phyloP scores from a whole-genome alignment of 2,888 invertebrate genomes.

The Cataglyphis livida region DNA sequence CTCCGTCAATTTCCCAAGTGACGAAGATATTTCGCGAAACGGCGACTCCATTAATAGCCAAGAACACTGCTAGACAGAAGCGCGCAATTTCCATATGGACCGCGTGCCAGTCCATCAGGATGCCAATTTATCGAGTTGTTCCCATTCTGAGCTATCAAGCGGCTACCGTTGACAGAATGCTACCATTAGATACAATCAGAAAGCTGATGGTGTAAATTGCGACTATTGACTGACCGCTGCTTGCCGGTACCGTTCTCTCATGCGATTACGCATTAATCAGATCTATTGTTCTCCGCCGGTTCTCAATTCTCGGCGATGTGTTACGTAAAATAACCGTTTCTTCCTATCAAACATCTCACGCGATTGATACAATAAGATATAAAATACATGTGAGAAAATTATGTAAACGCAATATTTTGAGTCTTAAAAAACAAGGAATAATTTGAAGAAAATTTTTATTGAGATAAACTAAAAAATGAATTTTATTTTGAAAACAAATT shows the following conservation, averaged over 20 bases:
- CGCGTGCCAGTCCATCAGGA: neutral
- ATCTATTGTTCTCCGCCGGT: slow-evolving; percentile 29
- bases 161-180: slow-evolving; percentile 32
- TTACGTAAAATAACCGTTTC: neutral
- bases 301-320: neutral
- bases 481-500: neutral
- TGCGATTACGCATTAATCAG: slow-evolving; percentile 42
- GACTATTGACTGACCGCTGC: slow-evolving; percentile 41
- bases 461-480: neutral
- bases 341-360: neutral
- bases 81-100: slow-evolving; percentile 25
- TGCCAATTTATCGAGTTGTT: slow-evolving; percentile 19
- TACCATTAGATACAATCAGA: slow-evolving; percentile 48
- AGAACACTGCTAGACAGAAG: neutral
- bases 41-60: neutral
- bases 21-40: neutral
- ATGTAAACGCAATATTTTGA: too few relatives aligned
- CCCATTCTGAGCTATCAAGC: slow-evolving; percentile 20
- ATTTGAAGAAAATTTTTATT: neutral
- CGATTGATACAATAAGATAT: neutral
- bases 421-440: too few relatives aligned
- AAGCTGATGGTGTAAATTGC: slow-evolving; percentile 52
- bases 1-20: neutral
- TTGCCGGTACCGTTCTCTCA: slow-evolving; percentile 3
- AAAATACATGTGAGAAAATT: too few relatives aligned